These are phyloP conservation scores for Cheirogaleus major DNA, from an alignment of 2,797 vertebrate genomes.

Conservation along the genomic window DNA sequence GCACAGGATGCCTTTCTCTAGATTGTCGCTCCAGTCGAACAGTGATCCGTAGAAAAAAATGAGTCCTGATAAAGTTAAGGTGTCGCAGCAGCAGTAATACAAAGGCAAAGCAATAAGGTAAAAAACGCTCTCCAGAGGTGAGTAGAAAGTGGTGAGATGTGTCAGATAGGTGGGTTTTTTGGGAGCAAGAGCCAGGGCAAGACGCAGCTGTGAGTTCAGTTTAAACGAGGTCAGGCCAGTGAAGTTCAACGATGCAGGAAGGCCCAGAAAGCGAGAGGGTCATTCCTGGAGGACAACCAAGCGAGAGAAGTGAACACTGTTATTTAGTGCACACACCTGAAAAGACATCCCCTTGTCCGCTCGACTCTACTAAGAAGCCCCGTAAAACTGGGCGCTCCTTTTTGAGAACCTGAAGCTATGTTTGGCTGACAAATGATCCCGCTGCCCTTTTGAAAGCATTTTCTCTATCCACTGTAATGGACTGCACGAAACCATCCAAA, in stretches of 20 bases:
- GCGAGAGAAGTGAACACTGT: neutral
- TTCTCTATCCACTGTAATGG: neutral
- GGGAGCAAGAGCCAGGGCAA: neutral
- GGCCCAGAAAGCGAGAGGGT: neutral
- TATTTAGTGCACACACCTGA: neutral
- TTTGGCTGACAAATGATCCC: neutral
- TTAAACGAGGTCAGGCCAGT: neutral
- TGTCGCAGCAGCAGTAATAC: neutral
- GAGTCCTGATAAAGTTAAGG: neutral
- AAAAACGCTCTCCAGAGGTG: neutral
- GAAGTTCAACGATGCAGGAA: neutral
- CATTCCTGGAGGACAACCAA: neutral
- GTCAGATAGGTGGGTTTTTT: neutral
- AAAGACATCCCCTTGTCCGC: neutral
- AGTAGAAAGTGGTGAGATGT: neutral
- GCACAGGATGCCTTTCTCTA: neutral
- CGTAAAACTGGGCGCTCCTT: neutral
- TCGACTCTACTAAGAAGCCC: neutral
- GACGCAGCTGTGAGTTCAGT: fast-evolving
- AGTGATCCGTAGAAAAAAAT: neutral
- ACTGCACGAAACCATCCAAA: neutral
- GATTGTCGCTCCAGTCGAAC: neutral
- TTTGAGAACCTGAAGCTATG: neutral
- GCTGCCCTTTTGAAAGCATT: neutral
- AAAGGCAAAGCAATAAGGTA: neutral